Conservation (phyloP, 2,888 invertebrate species). For the Hydriomena furcata region DNA sequence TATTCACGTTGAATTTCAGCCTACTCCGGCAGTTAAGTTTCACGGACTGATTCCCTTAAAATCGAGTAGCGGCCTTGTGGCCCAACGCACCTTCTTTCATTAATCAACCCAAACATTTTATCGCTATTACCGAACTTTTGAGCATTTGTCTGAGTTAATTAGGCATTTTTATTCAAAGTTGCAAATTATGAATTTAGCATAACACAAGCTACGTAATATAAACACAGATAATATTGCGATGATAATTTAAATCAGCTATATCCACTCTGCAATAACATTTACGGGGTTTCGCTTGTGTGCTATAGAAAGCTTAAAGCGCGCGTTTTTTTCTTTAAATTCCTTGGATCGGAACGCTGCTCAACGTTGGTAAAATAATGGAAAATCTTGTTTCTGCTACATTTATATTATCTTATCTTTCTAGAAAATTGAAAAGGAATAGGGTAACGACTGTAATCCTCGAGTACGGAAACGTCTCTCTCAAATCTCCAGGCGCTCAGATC, state of each 20-base stretch:
- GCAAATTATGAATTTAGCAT: slow-evolving; percentile 4
- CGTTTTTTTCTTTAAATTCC: slow-evolving; percentile 15
- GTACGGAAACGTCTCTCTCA: too few species aligned
- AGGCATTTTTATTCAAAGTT: slow-evolving; percentile 15
- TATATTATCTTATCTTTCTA: too few species aligned
- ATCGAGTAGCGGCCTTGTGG: slow-evolving; percentile 32
- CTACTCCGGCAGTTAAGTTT: slow-evolving; percentile 36
- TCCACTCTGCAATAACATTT: slow-evolving; percentile 9
- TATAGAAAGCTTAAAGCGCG: slow-evolving; percentile 11
- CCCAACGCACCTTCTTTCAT: slow-evolving; percentile 30
- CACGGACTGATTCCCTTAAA: slow-evolving; percentile 44
- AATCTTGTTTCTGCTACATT: background rate
- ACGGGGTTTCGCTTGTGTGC: slow-evolving; percentile 12
- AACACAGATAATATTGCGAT: slow-evolving; percentile 18
- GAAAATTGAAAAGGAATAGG: too few species aligned
- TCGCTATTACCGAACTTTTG: slow-evolving; percentile 20
- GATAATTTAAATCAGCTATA: slow-evolving; percentile 14
- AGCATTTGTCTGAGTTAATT: slow-evolving; percentile 21
- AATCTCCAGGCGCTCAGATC: too few species aligned
- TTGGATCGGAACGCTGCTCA: slow-evolving; percentile 13
- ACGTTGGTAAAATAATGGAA: slow-evolving; percentile 14
- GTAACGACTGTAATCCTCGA: too few species aligned
- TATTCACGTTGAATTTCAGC: slow-evolving; percentile 30
- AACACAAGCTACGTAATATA: background rate
- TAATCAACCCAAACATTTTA: slow-evolving; percentile 31